Evolutionary conservation across 2,888 invertebrate species (phyloP).

Genomic region (Celastrina argiolus): DNA sequence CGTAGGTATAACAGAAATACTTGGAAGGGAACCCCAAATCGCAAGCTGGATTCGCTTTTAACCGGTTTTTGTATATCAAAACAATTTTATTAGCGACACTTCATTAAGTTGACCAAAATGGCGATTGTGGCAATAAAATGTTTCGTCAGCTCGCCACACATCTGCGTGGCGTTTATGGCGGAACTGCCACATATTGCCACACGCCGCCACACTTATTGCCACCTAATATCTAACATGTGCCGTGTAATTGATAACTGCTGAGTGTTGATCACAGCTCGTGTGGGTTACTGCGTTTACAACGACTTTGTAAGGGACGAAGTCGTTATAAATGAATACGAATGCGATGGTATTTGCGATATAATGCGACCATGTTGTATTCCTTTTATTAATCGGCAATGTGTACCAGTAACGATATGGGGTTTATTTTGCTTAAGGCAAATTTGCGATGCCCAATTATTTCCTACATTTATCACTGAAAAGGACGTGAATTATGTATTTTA

Average conservation of each 20-base stretch:
- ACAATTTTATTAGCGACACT: constrained; percentile 14
- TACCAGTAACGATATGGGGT: no score
- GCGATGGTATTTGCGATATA: no score
- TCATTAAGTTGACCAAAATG: constrained; percentile 15
- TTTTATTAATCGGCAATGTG: no score
- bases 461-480: no score
- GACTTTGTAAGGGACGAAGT: no score
- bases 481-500: not conserved
- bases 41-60: constrained; percentile 1
- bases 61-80: constrained; percentile 11
- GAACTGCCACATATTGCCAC: constrained; percentile 13
- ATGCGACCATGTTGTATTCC: no score
- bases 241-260: constrained; percentile 4
- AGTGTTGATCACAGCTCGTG: not conserved
- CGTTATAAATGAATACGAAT: no score
- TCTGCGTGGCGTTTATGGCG: constrained; percentile 11
- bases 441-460: no score
- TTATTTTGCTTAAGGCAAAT: no score
- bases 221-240: constrained; percentile 14
- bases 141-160: not conserved
- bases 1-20: not conserved
- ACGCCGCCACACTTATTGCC: constrained; percentile 3
- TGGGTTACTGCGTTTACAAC: not conserved
- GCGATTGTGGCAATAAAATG: constrained; percentile 16
- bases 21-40: not conserved